Conservation (phyloP, 2,888 invertebrate genomes). For the Epistrophe eligans region DNA sequence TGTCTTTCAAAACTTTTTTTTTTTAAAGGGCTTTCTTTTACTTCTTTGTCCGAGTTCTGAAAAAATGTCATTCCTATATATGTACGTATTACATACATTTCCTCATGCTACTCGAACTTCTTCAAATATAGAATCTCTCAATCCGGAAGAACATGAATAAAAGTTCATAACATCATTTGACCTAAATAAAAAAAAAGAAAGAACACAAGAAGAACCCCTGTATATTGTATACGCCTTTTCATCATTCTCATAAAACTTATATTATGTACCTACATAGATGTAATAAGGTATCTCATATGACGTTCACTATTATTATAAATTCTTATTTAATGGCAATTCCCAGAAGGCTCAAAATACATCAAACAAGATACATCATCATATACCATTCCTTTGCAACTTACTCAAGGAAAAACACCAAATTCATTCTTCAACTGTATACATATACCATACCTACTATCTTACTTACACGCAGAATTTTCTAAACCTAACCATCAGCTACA, state of each 20-base stretch:
- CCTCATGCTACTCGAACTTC: neutral
- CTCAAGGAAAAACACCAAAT: conserved; percentile 23
- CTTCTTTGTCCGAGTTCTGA: neutral
- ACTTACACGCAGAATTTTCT: conserved; percentile 38
- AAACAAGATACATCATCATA: conserved; percentile 22
- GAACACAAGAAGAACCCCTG: neutral
- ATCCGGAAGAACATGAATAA: conserved; percentile 17
- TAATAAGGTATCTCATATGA: conserved; percentile 7
- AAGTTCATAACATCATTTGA: conserved; percentile 13
- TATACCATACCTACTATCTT: neutral
- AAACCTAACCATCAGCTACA: conserved; percentile 19
- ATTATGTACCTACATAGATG: too few species aligned
- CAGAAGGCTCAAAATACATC: conserved; percentile 34
- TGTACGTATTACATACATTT: neutral
- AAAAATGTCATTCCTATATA: too few species aligned
- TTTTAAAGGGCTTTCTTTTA: neutral
- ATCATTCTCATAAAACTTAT: conserved; percentile 16
- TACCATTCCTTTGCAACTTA: neutral
- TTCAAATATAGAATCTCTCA: neutral
- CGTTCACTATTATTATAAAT: conserved; percentile 31
- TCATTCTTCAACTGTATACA: conserved; percentile 29
- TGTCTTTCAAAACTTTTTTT: too few species aligned
- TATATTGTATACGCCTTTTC: conserved; percentile 11
- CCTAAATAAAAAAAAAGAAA: conserved; percentile 4
- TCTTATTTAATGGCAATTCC: conserved; percentile 33